These are phyloP conservation scores for Acanthopagrus latus DNA, from an alignment of 2,797 vertebrate genomes.

Conservation along the genomic window DNA sequence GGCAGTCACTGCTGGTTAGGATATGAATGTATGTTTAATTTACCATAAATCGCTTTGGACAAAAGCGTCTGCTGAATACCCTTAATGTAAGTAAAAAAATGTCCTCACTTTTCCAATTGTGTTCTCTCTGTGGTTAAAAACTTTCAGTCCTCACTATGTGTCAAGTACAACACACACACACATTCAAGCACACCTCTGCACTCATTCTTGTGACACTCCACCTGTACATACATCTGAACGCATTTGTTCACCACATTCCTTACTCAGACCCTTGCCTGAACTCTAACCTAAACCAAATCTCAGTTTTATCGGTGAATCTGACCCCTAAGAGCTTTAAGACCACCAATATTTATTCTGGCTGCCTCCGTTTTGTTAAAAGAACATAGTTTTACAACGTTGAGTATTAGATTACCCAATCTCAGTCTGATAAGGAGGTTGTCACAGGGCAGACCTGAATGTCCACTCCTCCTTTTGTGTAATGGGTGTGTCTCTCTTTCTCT, in stretches of 20 bases:
- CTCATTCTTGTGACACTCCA: conserved; percentile 26
- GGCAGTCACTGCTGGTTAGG: too few species aligned
- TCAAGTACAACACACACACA: not conserved
- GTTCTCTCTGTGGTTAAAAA: too few species aligned
- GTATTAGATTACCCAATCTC: conserved; percentile 46
- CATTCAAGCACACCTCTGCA: conserved; percentile 12
- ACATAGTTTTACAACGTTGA: conserved; percentile 16
- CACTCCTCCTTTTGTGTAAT: conserved; percentile 34
- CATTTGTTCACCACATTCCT: not conserved
- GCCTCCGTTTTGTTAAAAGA: not conserved
- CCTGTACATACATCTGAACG: not conserved
- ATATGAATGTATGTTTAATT: too few species aligned
- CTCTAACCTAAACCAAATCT: conserved; percentile 2
- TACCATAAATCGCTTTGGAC: too few species aligned
- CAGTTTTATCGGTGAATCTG: not conserved
- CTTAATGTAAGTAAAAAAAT: too few species aligned
- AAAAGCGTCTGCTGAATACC: too few species aligned
- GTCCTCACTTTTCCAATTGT: too few species aligned
- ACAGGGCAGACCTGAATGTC: conserved; percentile 38
- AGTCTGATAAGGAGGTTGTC: conserved; percentile 23
- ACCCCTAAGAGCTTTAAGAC: not conserved
- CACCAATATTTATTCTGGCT: not conserved
- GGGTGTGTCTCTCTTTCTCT: conserved; percentile 30
- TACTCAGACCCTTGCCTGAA: not conserved
- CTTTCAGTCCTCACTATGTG: too few species aligned